A percentile compares a stretch with the other conserved stretches of the same genome.
Evolutionary conservation across 2,113 vertebrate species (phyloP).

Genomic region (Gobius niger): DNA sequence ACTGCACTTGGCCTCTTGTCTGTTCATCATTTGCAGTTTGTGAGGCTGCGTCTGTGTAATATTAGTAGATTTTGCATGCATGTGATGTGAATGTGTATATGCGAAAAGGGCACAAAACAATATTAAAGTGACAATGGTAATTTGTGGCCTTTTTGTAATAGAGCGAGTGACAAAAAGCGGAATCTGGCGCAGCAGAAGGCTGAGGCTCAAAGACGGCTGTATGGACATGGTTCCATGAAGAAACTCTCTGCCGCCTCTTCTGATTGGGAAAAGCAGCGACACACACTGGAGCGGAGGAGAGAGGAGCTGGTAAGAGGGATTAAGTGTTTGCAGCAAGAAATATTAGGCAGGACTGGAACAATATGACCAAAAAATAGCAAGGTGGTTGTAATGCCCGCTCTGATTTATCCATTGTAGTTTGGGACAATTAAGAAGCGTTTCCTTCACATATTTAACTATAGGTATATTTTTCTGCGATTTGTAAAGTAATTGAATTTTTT

Average conservation of each 20-base stretch:
- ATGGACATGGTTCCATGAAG: conserved; percentile 90
- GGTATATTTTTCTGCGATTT: no score
- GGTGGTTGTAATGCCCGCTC: background rate
- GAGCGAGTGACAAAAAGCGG: conserved; percentile 94
- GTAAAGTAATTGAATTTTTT: conserved; percentile 2
- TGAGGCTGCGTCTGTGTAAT: conserved; percentile 23
- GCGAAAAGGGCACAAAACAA: background rate
- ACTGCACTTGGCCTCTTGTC: conserved; percentile 47
- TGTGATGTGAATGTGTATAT: background rate
- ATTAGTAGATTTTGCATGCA: conserved; percentile 17
- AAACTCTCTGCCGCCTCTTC: conserved; percentile 88
- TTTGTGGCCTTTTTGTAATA: conserved; percentile 56
- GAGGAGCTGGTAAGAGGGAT: conserved; percentile 86
- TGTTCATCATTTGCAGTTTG: conserved; percentile 21
- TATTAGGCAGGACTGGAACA: background rate
- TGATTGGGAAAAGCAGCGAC: conserved; percentile 93
- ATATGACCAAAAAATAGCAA: background rate
- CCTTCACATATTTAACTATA: conserved; percentile 46
- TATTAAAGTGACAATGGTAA: no score
- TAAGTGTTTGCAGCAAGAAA: background rate
- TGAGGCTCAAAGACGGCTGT: conserved; percentile 91
- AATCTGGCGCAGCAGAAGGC: conserved; percentile 97
- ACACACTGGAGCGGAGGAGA: conserved; percentile 88
- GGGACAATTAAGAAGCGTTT: background rate
- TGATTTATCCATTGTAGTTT: background rate